phyloP scores from a whole-genome alignment of 2,888 invertebrate species.

The Lysandra coridon region DNA sequence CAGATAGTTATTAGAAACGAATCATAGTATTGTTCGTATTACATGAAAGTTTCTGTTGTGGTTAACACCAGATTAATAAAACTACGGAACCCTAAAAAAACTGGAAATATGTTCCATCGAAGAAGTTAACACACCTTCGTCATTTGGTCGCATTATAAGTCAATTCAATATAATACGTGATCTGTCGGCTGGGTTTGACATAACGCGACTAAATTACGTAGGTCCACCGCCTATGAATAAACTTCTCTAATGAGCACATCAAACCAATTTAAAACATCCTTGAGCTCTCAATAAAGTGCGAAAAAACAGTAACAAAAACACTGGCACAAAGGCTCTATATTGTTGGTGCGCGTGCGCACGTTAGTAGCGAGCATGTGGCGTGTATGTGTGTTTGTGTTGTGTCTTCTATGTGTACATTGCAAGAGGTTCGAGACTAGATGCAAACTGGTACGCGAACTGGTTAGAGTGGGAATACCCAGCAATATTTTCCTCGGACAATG shows the following conservation, averaged over 20 bases:
- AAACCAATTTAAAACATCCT: background rate
- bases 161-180: too few species aligned
- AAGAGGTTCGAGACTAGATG: slow-evolving; percentile 64
- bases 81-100: too few species aligned
- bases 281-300: background rate
- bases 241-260: slow-evolving; percentile 35
- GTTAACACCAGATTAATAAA: too few species aligned
- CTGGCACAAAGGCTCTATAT: background rate
- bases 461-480: slow-evolving; percentile 56
- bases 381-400: slow-evolving; percentile 49
- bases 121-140: too few species aligned
- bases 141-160: too few species aligned
- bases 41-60: too few species aligned
- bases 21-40: too few species aligned
- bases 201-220: too few species aligned
- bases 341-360: background rate
- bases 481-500: slow-evolving; percentile 66
- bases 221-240: too few species aligned
- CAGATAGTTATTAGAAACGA: too few species aligned
- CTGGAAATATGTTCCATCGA: too few species aligned
- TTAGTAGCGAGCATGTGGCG: slow-evolving; percentile 49
- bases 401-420: slow-evolving; percentile 39
- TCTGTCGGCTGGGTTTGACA: too few species aligned
- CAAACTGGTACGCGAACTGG: slow-evolving; percentile 61
- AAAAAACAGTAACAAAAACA: slow-evolving; percentile 7